phyloP scores from a whole-genome alignment of 2,113 vertebrate genomes.

The Aplodontia rufa region DNA sequence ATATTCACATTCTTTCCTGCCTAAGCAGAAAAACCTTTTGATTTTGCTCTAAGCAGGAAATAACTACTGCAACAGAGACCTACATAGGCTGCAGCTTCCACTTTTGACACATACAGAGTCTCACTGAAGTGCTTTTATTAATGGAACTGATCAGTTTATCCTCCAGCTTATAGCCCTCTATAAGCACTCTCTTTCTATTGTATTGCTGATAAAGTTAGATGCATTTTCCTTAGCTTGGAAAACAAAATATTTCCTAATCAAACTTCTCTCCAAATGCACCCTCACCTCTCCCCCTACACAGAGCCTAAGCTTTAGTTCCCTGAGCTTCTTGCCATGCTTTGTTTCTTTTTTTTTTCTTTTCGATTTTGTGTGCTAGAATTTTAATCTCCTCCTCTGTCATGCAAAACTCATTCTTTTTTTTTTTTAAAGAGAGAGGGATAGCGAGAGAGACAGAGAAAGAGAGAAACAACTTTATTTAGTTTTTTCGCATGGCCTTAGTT shows the following conservation, averaged over 20 bases:
- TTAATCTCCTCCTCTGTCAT: not conserved
- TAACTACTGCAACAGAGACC: not conserved
- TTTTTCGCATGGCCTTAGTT: no score
- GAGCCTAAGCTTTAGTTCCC: not conserved
- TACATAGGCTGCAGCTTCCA: not conserved
- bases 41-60: not conserved
- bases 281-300: not conserved
- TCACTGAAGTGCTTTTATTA: not conserved
- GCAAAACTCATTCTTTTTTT: not conserved
- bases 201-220: not conserved
- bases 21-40: not conserved
- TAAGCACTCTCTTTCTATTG: not conserved
- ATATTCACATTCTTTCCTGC: slow-evolving; percentile 4
- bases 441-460: no score
- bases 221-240: not conserved
- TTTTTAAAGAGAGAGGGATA: no score
- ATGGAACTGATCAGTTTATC: slow-evolving; percentile 10
- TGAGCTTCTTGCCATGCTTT: not conserved
- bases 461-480: no score
- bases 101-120: not conserved
- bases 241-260: not conserved
- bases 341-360: slow-evolving; percentile 2
- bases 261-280: not conserved
- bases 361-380: not conserved
- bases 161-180: not conserved